Conservation (phyloP, 2,113 vertebrate genomes). For the Rhizomys pruinosus region DNA sequence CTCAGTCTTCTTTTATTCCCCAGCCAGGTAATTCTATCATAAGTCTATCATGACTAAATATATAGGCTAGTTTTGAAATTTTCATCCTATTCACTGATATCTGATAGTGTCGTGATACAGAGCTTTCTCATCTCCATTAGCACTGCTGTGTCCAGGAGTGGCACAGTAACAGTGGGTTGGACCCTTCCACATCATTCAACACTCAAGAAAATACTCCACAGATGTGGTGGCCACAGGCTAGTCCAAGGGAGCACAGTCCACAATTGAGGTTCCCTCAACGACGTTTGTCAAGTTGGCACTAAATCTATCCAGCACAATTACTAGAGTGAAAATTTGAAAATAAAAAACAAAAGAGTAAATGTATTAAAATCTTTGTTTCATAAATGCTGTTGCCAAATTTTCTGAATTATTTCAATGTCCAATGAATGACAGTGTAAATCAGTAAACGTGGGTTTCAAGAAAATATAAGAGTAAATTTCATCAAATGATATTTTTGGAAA, state of each 20-base stretch:
- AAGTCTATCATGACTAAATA: not conserved
- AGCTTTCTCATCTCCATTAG: not conserved
- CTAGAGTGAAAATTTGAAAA: no score
- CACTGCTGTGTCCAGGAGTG: not conserved
- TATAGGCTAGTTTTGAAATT: not conserved
- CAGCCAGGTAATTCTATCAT: not conserved
- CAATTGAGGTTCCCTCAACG: no score
- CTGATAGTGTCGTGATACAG: no score
- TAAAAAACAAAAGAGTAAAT: not conserved
- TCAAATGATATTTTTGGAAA: not conserved
- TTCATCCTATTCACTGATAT: not conserved
- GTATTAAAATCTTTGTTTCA: not conserved
- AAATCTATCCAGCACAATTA: not conserved
- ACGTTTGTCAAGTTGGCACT: no score
- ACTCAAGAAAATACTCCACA: no score
- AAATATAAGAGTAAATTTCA: not conserved
- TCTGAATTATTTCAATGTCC: not conserved
- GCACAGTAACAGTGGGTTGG: no score
- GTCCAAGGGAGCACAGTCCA: no score
- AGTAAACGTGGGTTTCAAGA: fast-evolving
- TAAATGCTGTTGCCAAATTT: not conserved
- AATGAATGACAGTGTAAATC: not conserved
- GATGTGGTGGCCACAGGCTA: no score
- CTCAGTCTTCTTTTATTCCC: not conserved
- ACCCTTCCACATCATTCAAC: no score